These are phyloP conservation scores for Morone saxatilis DNA, from an alignment of 2,113 vertebrate genomes.

Conservation along the genomic window DNA sequence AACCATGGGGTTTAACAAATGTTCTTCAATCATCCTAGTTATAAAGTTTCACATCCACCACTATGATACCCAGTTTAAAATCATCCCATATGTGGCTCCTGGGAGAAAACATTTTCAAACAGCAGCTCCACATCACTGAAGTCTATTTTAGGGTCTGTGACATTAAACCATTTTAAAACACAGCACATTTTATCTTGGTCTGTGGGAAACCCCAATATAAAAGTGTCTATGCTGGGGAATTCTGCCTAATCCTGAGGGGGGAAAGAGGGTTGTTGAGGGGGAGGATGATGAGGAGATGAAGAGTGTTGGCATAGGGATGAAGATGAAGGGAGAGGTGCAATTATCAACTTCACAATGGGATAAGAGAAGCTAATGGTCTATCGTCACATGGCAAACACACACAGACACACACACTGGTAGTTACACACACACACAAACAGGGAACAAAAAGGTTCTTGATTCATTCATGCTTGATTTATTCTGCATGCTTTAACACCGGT, in stretches of 20 bases:
- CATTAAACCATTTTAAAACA: slow-evolving; percentile 37
- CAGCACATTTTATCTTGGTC: slow-evolving; percentile 29
- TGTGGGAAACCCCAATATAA: slow-evolving; percentile 50
- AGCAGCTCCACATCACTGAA: slow-evolving; percentile 1
- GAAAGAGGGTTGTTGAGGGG: slow-evolving; percentile 2
- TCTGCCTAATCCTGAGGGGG: not conserved
- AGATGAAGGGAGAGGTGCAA: not conserved
- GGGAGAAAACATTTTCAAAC: slow-evolving; percentile 1
- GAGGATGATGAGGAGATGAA: slow-evolving; percentile 9
- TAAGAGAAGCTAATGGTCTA: slow-evolving; percentile 14
- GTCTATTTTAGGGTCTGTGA: slow-evolving; percentile 42
- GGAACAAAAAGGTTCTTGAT: slow-evolving; percentile 39
- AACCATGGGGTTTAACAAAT: not conserved
- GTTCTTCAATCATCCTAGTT: not conserved
- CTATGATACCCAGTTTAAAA: not conserved
- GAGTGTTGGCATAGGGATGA: not conserved
- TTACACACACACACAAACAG: not conserved
- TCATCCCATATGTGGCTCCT: not conserved
- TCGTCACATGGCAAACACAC: slow-evolving; percentile 25
- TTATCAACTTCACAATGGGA: not conserved
- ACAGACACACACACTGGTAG: not conserved
- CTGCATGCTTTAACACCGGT: slow-evolving; percentile 18
- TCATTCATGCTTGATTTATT: slow-evolving; percentile 36
- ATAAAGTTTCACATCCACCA: not conserved
- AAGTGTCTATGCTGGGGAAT: slow-evolving; percentile 34